Base-by-base conservation (phyloP, 37 sponge, comb jelly and placozoan genomes). In the Oopsacas minuta region DNA sequence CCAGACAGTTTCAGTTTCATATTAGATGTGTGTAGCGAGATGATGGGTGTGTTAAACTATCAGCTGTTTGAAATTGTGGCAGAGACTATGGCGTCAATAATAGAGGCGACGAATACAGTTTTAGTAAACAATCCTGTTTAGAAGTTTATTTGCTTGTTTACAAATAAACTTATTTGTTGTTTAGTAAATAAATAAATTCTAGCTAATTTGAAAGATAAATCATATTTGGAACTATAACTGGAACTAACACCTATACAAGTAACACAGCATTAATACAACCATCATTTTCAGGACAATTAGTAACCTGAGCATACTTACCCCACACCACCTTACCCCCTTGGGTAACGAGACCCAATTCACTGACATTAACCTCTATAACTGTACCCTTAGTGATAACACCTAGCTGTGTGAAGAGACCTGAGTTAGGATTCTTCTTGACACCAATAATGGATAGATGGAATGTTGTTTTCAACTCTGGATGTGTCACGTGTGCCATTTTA, bases 291-390 rank as follows among this genome's bases (percentile, higher is more conserved):
- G 99, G 99, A 87, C 95, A 84, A 52, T 99, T 99, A 0, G 99
- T 99, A 0, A 99, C 99, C 81, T 99, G 99, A n/a, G 99, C 99
- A 87, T 95, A 99, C 82, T 99, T 96, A 90, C 99, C 99, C 99
- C 99, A 99, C 0, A 95, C 90, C 0, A 99, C 99, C 81, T 99
- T 99, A 0, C 99, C 99, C 49, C 99, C 91, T 75, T 95, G 94
- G 36, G 99, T 99, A 28, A 99, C 99, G 38, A 99, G 88, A 0
- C 99, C 99, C 38, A 99, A 88, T 61, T 99, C 99, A 84, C 96
- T 95, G 28, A 99, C 91, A 53, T 99, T 99, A 38, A 99, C 99
- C 86, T 99, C 99, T 39, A 99, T 89, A n/a, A 99, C 88, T 23
- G 99, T 99, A 81, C 99, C 99, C 88, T 99, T 99, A 46, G 99